Conservation (phyloP, 2,888 invertebrate species). For the Pandemis heparana region DNA sequence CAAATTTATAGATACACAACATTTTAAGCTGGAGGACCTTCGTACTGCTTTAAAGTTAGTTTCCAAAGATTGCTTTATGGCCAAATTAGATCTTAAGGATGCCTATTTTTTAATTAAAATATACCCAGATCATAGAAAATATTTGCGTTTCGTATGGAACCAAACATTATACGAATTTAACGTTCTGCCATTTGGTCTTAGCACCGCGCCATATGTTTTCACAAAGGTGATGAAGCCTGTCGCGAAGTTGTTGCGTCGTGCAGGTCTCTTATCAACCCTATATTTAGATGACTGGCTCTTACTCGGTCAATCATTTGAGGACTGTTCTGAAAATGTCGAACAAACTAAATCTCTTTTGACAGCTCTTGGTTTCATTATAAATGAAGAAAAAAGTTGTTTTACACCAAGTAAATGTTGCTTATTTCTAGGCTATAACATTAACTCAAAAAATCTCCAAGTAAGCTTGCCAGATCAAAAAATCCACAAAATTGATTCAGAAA, state of each 20-base stretch:
- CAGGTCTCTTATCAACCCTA: background rate
- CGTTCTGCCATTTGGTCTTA: no score
- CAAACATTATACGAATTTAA: no score
- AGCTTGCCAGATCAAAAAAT: slow-evolving; percentile 4
- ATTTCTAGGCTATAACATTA: slow-evolving; percentile 29
- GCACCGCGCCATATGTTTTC: no score
- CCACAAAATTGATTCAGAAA: no score
- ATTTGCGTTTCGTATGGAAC: background rate
- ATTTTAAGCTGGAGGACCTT: slow-evolving; percentile 2
- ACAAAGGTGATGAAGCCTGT: no score
- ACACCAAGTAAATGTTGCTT: slow-evolving; percentile 9
- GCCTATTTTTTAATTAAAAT: background rate
- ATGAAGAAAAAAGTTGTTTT: slow-evolving; percentile 19
- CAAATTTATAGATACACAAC: background rate
- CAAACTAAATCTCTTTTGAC: background rate
- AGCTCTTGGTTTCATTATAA: slow-evolving; percentile 25
- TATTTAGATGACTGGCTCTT: slow-evolving; percentile 1
- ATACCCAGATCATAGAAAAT: background rate
- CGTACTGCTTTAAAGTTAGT: background rate
- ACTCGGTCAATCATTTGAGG: background rate
- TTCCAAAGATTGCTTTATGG: background rate
- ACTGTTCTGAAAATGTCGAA: background rate
- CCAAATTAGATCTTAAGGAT: background rate
- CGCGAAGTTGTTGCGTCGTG: background rate
- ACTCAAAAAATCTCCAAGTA: slow-evolving; percentile 24